These are phyloP conservation scores for Campylomormyrus tamandua DNA, from an alignment of 2,113 vertebrate genomes.

Conservation along the genomic window DNA sequence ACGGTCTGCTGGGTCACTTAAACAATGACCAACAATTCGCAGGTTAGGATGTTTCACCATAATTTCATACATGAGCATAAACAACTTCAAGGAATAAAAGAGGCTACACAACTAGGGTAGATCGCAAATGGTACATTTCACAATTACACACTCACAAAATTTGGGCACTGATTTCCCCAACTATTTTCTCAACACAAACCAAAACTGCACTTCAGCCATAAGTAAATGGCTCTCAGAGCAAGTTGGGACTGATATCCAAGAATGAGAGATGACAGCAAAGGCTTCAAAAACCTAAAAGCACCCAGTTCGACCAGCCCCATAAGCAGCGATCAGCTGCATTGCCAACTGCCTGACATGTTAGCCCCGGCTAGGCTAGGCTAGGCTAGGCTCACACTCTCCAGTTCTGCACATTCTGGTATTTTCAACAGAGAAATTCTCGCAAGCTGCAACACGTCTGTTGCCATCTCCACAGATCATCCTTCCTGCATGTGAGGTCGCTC, in stretches of 20 bases:
- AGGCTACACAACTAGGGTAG: background rate
- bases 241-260: background rate
- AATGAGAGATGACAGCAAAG: background rate
- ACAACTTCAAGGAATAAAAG: background rate
- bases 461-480: slow-evolving; percentile 41
- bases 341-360: background rate
- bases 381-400: slow-evolving; percentile 9
- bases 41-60: background rate
- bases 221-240: background rate
- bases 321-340: background rate
- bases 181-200: background rate
- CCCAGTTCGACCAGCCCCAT: background rate
- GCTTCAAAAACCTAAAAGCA: background rate
- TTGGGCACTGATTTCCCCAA: background rate
- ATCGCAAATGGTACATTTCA: background rate
- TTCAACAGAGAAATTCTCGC: slow-evolving; percentile 55
- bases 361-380: background rate
- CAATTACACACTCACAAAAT: background rate
- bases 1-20: background rate
- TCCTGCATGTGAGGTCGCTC: background rate
- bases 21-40: background rate
- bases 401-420: slow-evolving; percentile 65
- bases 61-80: background rate
- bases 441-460: slow-evolving; percentile 61
- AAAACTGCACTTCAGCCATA: background rate